Percentiles rank a stretch among this genome's conserved stretches.
These are phyloP conservation scores for Quiscalus mexicanus DNA, from an alignment of 2,113 vertebrate species.

Conservation along the genomic window DNA sequence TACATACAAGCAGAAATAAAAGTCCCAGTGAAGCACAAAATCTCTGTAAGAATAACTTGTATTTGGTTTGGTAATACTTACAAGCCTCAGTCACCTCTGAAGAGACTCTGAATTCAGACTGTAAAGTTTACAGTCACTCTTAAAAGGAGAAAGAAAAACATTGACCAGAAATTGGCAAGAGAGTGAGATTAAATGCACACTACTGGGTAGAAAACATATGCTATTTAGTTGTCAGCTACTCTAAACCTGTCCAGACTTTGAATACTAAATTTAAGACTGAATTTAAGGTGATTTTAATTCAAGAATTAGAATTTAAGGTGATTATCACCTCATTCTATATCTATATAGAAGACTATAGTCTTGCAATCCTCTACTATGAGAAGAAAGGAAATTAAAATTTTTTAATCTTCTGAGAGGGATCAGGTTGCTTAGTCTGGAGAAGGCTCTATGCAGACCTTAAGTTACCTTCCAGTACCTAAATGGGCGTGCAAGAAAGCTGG, in stretches of 20 bases:
- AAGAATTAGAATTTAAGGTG: too few species aligned
- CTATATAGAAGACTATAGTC: neutral
- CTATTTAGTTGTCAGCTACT: neutral
- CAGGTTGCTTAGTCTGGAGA: neutral
- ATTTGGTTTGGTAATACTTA: neutral
- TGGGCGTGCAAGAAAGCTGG: neutral
- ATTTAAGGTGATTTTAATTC: too few species aligned
- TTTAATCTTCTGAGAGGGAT: neutral
- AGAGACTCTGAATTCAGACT: neutral
- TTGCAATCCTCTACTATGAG: neutral
- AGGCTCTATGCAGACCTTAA: neutral
- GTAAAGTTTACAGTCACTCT: neutral
- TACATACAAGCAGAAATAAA: neutral
- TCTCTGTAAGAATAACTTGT: neutral
- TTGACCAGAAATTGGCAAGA: rapidly evolving
- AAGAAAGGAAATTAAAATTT: neutral
- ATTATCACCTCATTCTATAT: neutral
- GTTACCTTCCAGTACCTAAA: neutral
- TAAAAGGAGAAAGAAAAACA: neutral
- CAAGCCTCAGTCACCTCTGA: neutral
- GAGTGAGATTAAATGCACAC: neutral
- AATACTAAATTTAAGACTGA: neutral
- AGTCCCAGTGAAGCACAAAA: neutral
- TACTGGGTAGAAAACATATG: neutral
- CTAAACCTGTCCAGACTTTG: neutral